Conservation (phyloP, 2,797 vertebrate species). For the Sebastes minor region DNA sequence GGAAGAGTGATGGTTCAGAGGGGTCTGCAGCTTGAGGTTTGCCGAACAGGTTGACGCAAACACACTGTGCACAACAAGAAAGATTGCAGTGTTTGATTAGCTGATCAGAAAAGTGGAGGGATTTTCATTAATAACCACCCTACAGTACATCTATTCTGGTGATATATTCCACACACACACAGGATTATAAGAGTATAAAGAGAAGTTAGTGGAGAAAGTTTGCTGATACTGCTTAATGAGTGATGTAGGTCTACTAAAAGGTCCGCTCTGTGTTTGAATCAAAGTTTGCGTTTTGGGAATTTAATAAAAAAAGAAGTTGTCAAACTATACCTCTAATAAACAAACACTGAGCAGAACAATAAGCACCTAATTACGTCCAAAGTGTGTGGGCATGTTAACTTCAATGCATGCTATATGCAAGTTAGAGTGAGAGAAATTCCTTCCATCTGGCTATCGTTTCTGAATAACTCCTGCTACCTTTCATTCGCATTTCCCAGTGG, state of each 20-base stretch:
- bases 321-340: not conserved
- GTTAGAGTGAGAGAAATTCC: not conserved
- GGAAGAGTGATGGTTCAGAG: not conserved
- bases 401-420: not conserved
- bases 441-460: slow-evolving; percentile 11
- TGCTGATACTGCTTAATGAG: not conserved
- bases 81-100: not conserved
- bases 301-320: not conserved
- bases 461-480: slow-evolving; percentile 9
- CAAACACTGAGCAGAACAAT: not conserved
- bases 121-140: not conserved
- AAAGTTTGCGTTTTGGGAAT: not conserved
- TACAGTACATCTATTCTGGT: not conserved
- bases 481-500: slow-evolving; percentile 14
- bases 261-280: not conserved
- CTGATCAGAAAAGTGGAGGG: not conserved
- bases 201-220: not conserved
- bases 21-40: not conserved
- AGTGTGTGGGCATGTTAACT: not conserved
- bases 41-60: not conserved
- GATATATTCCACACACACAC: not conserved
- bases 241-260: not conserved
- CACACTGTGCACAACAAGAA: not conserved
- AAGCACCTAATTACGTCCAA: not conserved
- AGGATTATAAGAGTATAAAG: not conserved